phyloP scores from a whole-genome alignment of 2,113 vertebrate genomes.

The Gorsachius goisagi region DNA sequence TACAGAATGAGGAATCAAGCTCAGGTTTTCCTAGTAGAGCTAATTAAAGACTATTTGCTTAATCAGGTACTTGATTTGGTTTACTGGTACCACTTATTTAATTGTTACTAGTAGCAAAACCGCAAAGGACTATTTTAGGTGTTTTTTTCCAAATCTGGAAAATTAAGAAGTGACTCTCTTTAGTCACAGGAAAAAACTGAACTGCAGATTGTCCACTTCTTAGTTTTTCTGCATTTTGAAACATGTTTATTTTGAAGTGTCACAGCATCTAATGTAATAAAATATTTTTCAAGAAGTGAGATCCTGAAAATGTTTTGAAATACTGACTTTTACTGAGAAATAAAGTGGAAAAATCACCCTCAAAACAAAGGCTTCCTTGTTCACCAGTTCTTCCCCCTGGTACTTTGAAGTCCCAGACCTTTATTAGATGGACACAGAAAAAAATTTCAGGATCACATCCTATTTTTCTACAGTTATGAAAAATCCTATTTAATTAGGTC shows the following conservation, averaged over 20 bases:
- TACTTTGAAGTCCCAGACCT: background rate
- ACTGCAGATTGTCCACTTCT: background rate
- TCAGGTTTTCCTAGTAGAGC: background rate
- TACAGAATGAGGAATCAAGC: background rate
- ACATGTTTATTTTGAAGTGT: background rate
- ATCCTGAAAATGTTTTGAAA: background rate
- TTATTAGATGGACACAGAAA: background rate
- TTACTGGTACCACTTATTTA: background rate
- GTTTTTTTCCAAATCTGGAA: background rate
- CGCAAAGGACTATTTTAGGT: rapidly evolving
- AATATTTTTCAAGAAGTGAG: background rate
- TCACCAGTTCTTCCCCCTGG: background rate
- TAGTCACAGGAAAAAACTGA: background rate
- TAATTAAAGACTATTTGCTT: background rate
- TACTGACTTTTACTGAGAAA: background rate
- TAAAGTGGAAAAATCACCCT: background rate
- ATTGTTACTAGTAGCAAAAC: background rate
- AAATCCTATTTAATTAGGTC: background rate
- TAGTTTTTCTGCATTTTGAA: background rate
- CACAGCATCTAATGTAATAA: background rate
- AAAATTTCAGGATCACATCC: background rate
- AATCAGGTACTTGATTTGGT: background rate
- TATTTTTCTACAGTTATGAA: background rate
- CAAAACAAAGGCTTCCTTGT: background rate
- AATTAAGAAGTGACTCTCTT: background rate